phyloP scores from a whole-genome alignment of 2,113 vertebrate genomes.

The Burhinus bistriatus region DNA sequence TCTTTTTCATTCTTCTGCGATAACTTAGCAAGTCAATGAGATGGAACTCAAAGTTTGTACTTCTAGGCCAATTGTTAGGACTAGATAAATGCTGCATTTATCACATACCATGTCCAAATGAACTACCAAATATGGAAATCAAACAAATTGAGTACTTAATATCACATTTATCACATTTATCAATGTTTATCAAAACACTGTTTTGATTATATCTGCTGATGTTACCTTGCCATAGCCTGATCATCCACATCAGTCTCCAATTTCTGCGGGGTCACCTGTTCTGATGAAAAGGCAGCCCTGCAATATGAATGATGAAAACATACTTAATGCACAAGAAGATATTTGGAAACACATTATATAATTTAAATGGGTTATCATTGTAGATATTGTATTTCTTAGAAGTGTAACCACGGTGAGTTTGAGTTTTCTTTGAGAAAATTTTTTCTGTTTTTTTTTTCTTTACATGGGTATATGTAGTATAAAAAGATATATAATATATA shows the following conservation, averaged over 20 bases:
- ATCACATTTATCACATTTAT: background rate
- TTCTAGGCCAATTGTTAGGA: background rate
- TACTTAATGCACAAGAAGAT: background rate
- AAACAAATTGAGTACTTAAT: background rate
- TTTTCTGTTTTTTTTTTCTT: background rate
- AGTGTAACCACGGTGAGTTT: background rate
- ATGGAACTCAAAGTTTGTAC: background rate
- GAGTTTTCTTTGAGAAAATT: background rate
- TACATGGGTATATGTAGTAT: background rate
- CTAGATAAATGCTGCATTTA: background rate
- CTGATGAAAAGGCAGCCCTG: constrained; percentile 19
- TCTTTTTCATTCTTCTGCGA: background rate
- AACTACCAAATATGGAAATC: background rate
- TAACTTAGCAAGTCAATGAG: background rate
- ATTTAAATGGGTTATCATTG: background rate
- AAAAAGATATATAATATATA: background rate
- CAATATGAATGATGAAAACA: background rate
- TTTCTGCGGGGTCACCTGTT: background rate
- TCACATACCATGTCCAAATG: background rate
- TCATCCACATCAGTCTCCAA: background rate
- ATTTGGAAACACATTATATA: background rate
- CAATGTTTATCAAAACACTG: background rate
- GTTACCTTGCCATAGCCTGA: constrained; percentile 14
- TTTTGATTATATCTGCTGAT: background rate
- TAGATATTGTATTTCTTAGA: background rate